These are phyloP conservation scores for Ciconia boyciana DNA, from an alignment of 2,113 vertebrate genomes.

Conservation along the genomic window DNA sequence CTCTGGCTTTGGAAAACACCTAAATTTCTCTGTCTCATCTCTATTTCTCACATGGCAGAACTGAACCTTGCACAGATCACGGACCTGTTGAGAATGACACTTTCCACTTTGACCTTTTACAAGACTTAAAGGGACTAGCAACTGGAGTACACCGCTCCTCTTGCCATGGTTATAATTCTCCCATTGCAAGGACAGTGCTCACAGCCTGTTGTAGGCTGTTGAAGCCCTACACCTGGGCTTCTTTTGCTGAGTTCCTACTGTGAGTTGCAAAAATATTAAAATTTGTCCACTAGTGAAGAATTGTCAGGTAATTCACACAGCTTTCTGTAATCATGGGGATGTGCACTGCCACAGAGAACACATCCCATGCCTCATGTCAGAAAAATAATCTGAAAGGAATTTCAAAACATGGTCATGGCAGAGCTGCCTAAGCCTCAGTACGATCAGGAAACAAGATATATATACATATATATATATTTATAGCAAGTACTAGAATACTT, in stretches of 20 bases:
- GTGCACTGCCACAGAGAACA: background rate
- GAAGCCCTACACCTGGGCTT: background rate
- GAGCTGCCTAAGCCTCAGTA: constrained; percentile 5
- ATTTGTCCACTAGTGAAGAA: background rate
- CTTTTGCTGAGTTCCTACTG: background rate
- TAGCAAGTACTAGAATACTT: constrained; percentile 77
- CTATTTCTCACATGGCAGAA: background rate
- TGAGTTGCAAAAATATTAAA: background rate
- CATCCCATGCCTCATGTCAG: background rate
- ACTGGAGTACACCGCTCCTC: background rate
- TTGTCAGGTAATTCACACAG: background rate
- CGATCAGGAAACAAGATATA: background rate
- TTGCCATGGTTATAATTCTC: background rate
- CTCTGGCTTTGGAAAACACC: background rate
- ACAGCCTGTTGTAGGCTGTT: background rate
- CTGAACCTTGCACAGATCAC: background rate
- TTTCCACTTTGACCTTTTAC: background rate
- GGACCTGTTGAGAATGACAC: background rate
- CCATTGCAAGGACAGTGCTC: background rate
- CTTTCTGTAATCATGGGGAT: background rate
- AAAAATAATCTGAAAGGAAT: background rate
- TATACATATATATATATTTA: constrained; percentile 50
- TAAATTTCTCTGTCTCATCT: background rate
- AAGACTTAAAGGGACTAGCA: background rate
- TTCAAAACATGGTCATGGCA: background rate